Percentiles rank a stretch among this genome's conserved stretches.
Conservation (phyloP, 2,888 invertebrate genomes). For the Apomyelois bistriatella region DNA sequence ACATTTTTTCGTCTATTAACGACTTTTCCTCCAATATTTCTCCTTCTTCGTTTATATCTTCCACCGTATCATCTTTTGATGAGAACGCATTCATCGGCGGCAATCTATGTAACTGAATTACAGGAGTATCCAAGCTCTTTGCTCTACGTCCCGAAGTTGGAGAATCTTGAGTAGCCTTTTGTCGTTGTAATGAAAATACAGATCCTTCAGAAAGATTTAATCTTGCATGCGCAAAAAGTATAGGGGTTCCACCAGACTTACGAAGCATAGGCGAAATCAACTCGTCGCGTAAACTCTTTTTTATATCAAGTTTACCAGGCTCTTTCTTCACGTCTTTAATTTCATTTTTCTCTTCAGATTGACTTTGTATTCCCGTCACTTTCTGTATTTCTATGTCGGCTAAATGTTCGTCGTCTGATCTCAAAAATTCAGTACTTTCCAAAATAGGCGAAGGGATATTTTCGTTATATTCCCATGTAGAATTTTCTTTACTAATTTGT, state of each 20-base stretch:
- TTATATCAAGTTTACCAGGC: slow-evolving; percentile 49
- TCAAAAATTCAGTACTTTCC: slow-evolving; percentile 81
- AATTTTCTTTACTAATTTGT: slow-evolving; percentile 72
- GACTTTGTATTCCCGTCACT: slow-evolving; percentile 63
- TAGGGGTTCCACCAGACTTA: slow-evolving; percentile 87
- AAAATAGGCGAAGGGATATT: slow-evolving; percentile 83
- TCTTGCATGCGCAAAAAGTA: slow-evolving; percentile 88
- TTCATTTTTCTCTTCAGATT: slow-evolving; percentile 57
- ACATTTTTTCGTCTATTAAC: slow-evolving; percentile 60
- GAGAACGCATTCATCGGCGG: slow-evolving; percentile 93
- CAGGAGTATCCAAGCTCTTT: slow-evolving; percentile 91
- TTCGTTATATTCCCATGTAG: slow-evolving; percentile 82
- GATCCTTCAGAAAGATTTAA: slow-evolving; percentile 92
- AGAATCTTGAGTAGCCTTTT: slow-evolving; percentile 86
- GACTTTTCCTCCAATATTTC: slow-evolving; percentile 82
- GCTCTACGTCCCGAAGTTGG: slow-evolving; percentile 87
- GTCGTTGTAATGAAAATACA: slow-evolving; percentile 87
- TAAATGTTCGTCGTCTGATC: slow-evolving; percentile 79
- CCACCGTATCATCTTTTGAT: slow-evolving; percentile 93
- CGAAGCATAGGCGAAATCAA: slow-evolving; percentile 84
- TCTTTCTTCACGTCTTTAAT: slow-evolving; percentile 50
- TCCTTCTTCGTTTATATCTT: slow-evolving; percentile 84
- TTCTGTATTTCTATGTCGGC: slow-evolving; percentile 79
- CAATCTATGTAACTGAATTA: slow-evolving; percentile 88
- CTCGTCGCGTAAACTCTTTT: slow-evolving; percentile 83